Percentiles rank a stretch among this genome's conserved stretches.
Evolutionary conservation across 2,797 vertebrate species (phyloP).

Genomic region (Peromyscus attwateri): DNA sequence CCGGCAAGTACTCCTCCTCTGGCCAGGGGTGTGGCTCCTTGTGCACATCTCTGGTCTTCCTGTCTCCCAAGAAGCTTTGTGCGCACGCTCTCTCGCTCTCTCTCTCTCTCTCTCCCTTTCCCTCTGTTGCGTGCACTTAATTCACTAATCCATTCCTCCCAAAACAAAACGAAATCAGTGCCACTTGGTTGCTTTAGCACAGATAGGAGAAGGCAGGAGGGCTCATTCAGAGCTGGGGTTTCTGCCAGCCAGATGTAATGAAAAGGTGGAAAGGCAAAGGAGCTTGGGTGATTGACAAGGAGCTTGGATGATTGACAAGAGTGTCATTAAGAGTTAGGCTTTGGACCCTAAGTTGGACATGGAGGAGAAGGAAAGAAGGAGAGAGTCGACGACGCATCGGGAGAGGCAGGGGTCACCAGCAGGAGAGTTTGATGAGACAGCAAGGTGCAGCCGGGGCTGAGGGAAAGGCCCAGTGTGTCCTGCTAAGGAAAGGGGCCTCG

Average conservation of each 20-base stretch:
- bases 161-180: neutral
- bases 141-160: neutral
- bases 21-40: too few species aligned
- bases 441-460: too few species aligned
- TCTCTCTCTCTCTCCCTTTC: neutral
- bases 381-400: neutral
- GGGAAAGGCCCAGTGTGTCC: neutral
- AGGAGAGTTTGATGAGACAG: neutral
- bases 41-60: neutral
- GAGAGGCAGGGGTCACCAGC: neutral
- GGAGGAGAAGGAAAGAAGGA: conserved; percentile 4
- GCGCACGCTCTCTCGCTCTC: neutral
- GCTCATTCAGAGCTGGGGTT: neutral
- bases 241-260: conserved; percentile 2
- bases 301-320: conserved; percentile 3
- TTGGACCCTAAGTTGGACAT: neutral
- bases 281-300: neutral
- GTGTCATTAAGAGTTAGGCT: neutral
- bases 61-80: neutral
- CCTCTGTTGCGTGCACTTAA: neutral
- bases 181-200: neutral
- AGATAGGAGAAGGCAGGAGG: neutral
- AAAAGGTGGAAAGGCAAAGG: neutral
- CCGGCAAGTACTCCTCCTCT: neutral
- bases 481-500: too few species aligned